A percentile compares a stretch with the other conserved stretches of the same genome.
Evolutionary conservation across 2,113 vertebrate species (phyloP).

Genomic region (Chionomys nivalis): DNA sequence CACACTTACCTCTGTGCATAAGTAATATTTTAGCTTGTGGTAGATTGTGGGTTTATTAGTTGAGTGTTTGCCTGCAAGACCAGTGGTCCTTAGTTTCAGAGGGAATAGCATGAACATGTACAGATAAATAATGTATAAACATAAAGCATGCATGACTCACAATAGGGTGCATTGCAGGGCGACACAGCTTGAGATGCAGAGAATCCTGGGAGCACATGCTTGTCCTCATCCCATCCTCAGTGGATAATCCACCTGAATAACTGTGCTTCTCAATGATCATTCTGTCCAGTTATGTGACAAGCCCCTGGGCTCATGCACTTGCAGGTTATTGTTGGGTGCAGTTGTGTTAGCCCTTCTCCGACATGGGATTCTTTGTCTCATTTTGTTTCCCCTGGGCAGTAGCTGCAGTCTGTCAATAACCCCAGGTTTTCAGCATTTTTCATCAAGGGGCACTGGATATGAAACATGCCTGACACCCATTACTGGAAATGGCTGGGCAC

Average conservation of each 20-base stretch:
- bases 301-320: neutral
- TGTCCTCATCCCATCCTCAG: neutral
- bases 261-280: neutral
- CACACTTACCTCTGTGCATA: neutral
- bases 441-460: neutral
- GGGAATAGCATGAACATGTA: neutral
- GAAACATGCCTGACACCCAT: neutral
- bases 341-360: neutral
- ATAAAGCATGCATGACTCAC: neutral
- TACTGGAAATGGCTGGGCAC: neutral
- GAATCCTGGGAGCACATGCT: neutral
- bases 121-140: neutral
- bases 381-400: neutral
- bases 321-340: neutral
- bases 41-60: neutral
- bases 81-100: neutral
- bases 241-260: neutral
- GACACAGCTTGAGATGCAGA: neutral
- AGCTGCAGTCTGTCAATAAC: neutral
- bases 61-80: neutral
- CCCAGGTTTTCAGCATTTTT: neutral
- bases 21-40: neutral
- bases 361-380: neutral
- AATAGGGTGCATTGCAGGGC: neutral
- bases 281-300: neutral